phyloP scores from a whole-genome alignment of 2,113 vertebrate species.

The Onychostoma macrolepis region DNA sequence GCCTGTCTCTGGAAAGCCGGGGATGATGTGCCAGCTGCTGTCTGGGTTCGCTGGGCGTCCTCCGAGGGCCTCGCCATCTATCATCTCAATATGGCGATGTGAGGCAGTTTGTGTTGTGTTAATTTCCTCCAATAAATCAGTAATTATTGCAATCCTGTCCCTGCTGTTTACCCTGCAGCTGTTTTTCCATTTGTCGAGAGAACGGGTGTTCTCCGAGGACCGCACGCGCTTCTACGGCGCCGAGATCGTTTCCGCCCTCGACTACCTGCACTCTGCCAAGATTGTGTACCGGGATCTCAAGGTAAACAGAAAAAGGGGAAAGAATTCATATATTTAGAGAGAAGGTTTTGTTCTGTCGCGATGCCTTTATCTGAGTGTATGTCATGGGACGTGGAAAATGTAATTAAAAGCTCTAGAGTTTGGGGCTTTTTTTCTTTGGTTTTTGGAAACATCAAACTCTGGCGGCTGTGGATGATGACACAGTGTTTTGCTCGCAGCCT shows the following conservation, averaged over 20 bases:
- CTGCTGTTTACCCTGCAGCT: slow-evolving; percentile 98
- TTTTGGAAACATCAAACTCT: slow-evolving; percentile 63
- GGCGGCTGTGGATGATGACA: slow-evolving; percentile 60
- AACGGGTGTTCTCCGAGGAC: slow-evolving; percentile 98
- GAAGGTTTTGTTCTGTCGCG: slow-evolving; percentile 39
- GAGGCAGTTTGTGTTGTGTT: slow-evolving; percentile 99
- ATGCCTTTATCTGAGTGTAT: slow-evolving; percentile 48
- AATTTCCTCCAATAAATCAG: slow-evolving; percentile 99
- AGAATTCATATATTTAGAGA: slow-evolving; percentile 78
- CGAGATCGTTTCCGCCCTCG: slow-evolving; percentile 96
- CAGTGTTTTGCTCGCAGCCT: slow-evolving; percentile 59
- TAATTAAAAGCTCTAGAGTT: slow-evolving; percentile 67
- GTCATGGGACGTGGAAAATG: slow-evolving; percentile 55
- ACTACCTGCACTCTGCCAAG: slow-evolving; percentile 98
- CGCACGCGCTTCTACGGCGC: slow-evolving; percentile 98
- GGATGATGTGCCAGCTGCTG: slow-evolving; percentile 98
- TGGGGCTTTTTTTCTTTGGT: slow-evolving; percentile 42
- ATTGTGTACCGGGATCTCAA: slow-evolving; percentile 99
- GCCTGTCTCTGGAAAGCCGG: slow-evolving; percentile 82
- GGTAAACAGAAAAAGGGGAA: slow-evolving; percentile 82
- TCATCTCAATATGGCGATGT: slow-evolving; percentile 99
- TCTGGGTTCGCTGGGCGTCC: slow-evolving; percentile 88
- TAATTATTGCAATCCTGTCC: slow-evolving; percentile 99
- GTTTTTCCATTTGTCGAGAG: slow-evolving; percentile 99
- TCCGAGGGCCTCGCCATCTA: slow-evolving; percentile 91